Evolutionary conservation across 2,797 vertebrate genomes (phyloP).

Genomic region (Austrolebias charrua): DNA sequence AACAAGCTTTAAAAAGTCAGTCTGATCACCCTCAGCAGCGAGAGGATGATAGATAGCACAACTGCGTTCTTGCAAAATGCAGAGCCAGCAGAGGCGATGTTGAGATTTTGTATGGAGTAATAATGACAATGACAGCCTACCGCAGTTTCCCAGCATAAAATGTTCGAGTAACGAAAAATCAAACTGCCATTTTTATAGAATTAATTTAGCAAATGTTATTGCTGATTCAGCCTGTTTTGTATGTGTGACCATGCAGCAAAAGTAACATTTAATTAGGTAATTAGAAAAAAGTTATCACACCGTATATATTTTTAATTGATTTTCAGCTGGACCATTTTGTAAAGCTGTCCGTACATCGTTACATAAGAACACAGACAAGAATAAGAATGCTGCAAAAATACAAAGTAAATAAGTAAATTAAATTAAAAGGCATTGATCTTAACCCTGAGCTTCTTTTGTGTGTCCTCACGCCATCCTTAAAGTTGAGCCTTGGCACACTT

Average conservation of each 20-base stretch:
- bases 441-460: background rate
- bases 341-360: background rate
- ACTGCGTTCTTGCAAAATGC: constrained; percentile 6
- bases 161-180: background rate
- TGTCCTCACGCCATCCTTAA: background rate
- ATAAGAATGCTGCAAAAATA: background rate
- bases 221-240: constrained; percentile 6
- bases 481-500: too few species aligned
- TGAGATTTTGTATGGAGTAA: background rate
- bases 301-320: background rate
- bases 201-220: background rate
- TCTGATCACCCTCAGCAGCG: constrained; percentile 11
- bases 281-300: background rate
- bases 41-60: constrained; percentile 6
- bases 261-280: background rate
- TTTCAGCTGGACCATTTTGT: background rate
- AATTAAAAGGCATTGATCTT: background rate
- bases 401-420: background rate
- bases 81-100: constrained; percentile 13
- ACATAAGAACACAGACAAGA: background rate
- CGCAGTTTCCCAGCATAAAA: constrained; percentile 4
- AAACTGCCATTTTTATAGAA: background rate
- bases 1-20: constrained; percentile 7
- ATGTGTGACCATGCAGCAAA: background rate
- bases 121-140: background rate